Conservation (phyloP, 2,888 invertebrate species). For the Drosophila algonquin region DNA sequence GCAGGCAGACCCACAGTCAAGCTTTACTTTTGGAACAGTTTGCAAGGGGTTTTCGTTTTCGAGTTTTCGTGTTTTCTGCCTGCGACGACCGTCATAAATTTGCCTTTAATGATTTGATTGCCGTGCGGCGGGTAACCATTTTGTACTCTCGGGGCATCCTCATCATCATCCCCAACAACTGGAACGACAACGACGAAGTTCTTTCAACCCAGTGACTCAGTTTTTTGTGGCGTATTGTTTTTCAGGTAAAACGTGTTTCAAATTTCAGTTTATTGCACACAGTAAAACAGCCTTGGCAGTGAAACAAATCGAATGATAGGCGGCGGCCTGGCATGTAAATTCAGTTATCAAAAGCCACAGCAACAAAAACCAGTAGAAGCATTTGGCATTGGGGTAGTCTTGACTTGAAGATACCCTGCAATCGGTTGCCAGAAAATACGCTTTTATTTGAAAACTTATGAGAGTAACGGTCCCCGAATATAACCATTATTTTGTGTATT, state of each 20-base stretch:
- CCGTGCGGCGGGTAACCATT: constrained; percentile 5
- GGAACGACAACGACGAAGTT: constrained; percentile 41
- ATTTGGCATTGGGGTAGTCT: too few species aligned
- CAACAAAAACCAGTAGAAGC: constrained; percentile 5
- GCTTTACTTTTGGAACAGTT: constrained; percentile 39
- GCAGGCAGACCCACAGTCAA: constrained; percentile 13
- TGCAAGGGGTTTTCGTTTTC: constrained; percentile 28
- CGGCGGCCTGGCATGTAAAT: constrained; percentile 60
- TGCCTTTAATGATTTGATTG: constrained; percentile 36
- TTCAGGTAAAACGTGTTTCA: constrained; percentile 70
- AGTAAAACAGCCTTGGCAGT: constrained; percentile 41
- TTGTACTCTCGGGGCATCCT: constrained; percentile 19
- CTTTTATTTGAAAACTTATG: too few species aligned
- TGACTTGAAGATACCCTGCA: background rate
- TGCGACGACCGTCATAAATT: constrained; percentile 33
- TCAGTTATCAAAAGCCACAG: constrained; percentile 54
- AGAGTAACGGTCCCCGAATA: too few species aligned
- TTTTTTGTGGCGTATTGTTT: constrained; percentile 6
- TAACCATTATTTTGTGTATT: too few species aligned
- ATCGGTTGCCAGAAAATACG: too few species aligned
- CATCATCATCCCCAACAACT: constrained; percentile 40
- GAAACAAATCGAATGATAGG: constrained; percentile 41
- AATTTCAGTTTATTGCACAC: constrained; percentile 30
- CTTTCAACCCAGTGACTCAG: constrained; percentile 73
- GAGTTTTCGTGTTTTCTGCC: constrained; percentile 4